Evolutionary conservation across 2,113 vertebrate species (phyloP), one percentile per base, ranked within the genome.

Genomic region (Sminthopsis crassicaudata): DNA sequence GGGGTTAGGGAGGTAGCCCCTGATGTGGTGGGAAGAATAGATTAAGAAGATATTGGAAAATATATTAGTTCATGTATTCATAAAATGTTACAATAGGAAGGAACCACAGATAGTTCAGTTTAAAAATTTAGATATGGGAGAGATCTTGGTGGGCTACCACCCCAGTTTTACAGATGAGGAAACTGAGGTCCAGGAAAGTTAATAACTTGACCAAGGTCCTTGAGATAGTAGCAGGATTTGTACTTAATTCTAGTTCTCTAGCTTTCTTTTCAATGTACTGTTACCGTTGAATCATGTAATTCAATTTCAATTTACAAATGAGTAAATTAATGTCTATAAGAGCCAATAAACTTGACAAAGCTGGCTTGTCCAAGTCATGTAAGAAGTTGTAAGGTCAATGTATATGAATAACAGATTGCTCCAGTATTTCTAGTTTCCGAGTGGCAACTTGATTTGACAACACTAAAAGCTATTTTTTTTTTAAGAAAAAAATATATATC

Each of bases 91-190:
- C 1, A 4, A 24, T n/a, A n/a, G 14, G 30, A n/a, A n/a, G 60
- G 60, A 3, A 57, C 57, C 19, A 42, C 23, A 84, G 67, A 84
- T 76, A 84, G 11, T 23, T 19, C 42, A 42, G 16, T 84, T 96
- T 90, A 27, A 2, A 91, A 48, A 46, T 76, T 67, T 92, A 76
- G 90, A 7, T 16, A 53, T 16, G 8, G 42, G 42, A 84, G 26
- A 90, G 90, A 48, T 48, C 53, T 88, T 22, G 19, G 8, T n/a
- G 30, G 30, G 12, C 60, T 12, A 67, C 60, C 3, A 67, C 60
- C 67, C 16, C 93, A 91, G 14, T 93, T 95, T 93, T 50, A 89
- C n/a, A 91, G 89, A 94, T 42, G 67, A 84, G 67, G 67, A 84
- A 84, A 84, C 16, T 42, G 16, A 42, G 19, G 19, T 16, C 5